Percentiles rank a stretch among this genome's conserved stretches.
Conservation (phyloP, 2,888 invertebrate genomes). For the Mechanitis messenoides region DNA sequence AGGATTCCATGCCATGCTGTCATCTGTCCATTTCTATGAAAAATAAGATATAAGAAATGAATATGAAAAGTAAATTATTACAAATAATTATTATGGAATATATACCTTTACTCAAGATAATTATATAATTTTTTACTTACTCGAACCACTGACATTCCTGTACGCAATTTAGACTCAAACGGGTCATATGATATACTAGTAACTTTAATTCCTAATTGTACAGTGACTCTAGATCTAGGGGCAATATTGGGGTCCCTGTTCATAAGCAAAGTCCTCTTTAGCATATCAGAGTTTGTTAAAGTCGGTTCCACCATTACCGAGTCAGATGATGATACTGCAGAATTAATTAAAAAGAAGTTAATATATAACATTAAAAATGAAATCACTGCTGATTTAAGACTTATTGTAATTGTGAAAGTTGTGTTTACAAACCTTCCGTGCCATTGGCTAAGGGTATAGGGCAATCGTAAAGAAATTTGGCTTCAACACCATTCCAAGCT, state of each 20-base stretch:
- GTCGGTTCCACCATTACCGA: conserved; percentile 57
- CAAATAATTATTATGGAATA: no score
- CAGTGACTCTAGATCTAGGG: conserved; percentile 41
- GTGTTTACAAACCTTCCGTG: conserved; percentile 41
- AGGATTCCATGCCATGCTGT: conserved; percentile 78
- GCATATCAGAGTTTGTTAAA: conserved; percentile 67
- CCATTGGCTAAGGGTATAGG: conserved; percentile 49
- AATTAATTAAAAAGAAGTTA: conserved; percentile 9
- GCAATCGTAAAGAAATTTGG: conserved; percentile 83
- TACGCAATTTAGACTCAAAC: conserved; percentile 48
- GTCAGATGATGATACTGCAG: conserved; percentile 42
- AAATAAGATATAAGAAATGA: conserved; percentile 3
- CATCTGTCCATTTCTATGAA: conserved; percentile 79
- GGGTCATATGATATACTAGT: conserved; percentile 53
- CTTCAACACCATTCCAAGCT: conserved; percentile 80
- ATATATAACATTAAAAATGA: no score
- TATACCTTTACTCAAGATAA: no score
- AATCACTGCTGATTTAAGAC: no score
- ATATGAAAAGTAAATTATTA: neutral
- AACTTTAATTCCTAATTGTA: conserved; percentile 47
- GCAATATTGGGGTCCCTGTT: conserved; percentile 60
- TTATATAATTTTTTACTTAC: conserved; percentile 37
- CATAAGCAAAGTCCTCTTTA: conserved; percentile 70
- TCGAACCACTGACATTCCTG: conserved; percentile 50
- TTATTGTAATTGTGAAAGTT: no score